phyloP scores from a whole-genome alignment of 2,797 vertebrate species.

The Semaprochilodus insignis region DNA sequence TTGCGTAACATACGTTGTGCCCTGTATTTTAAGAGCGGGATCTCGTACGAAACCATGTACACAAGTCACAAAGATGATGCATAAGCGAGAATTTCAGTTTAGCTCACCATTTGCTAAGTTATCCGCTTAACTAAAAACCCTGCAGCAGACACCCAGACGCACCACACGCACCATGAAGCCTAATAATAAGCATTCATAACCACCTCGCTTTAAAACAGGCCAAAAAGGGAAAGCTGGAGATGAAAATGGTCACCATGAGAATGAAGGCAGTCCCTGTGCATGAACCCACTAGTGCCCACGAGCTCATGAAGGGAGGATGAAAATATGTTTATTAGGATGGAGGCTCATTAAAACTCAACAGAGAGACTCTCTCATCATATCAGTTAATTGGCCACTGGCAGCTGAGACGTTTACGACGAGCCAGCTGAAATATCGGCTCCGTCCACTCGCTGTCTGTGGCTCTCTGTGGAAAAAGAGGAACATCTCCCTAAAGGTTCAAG shows the following conservation, averaged over 20 bases:
- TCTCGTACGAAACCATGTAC: no score
- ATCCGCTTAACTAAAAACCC: neutral
- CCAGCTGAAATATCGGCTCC: slow-evolving; percentile 43
- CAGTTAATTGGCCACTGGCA: slow-evolving; percentile 48
- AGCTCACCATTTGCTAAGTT: neutral
- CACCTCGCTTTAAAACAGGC: slow-evolving; percentile 7
- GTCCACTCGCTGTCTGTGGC: slow-evolving; percentile 29
- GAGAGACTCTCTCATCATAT: slow-evolving; percentile 43
- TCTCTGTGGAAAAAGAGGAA: neutral
- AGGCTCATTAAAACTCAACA: slow-evolving; percentile 52
- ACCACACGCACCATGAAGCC: neutral
- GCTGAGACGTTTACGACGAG: slow-evolving; percentile 24
- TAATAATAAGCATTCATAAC: slow-evolving; percentile 38
- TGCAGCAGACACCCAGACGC: neutral
- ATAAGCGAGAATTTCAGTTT: no score
- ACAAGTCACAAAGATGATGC: no score
- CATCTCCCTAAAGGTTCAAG: neutral
- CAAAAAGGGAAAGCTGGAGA: neutral
- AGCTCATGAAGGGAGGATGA: slow-evolving; percentile 7
- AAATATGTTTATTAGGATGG: slow-evolving; percentile 50
- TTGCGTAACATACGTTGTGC: no score
- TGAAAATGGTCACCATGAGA: neutral
- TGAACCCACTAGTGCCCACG: neutral
- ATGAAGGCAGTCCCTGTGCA: slow-evolving; percentile 13
- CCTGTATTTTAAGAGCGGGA: no score